These are phyloP conservation scores for Drosophila villosipedis DNA, from an alignment of 2,888 invertebrate genomes.

Conservation along the genomic window DNA sequence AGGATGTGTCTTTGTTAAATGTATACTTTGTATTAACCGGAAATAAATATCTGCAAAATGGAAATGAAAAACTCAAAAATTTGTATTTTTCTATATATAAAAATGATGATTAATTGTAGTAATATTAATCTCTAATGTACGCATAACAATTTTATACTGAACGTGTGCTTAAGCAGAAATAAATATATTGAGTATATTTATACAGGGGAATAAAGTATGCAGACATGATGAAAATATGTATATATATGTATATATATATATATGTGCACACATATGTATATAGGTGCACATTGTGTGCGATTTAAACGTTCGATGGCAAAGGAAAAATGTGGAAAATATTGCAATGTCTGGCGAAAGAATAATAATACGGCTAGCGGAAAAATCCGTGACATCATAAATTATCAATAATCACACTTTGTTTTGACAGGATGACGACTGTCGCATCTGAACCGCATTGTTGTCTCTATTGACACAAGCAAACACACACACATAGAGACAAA, in stretches of 20 bases:
- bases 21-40: neutral
- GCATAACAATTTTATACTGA: neutral
- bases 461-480: constrained; percentile 64
- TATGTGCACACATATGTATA: neutral
- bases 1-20: neutral
- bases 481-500: constrained; percentile 9
- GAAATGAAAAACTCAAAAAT: neutral
- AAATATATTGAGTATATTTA: neutral
- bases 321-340: constrained; percentile 37
- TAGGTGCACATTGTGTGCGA: constrained; percentile 17
- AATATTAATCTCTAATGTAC: neutral
- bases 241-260: neutral
- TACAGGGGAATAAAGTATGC: neutral
- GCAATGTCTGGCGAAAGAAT: constrained; percentile 37
- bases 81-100: neutral
- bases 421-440: constrained; percentile 84
- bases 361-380: constrained; percentile 70
- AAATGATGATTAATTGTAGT: neutral
- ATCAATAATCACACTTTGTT: constrained; percentile 85
- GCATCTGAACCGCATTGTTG: constrained; percentile 77
- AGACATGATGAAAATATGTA: constrained; percentile 6
- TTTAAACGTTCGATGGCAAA: constrained; percentile 12
- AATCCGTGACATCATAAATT: constrained; percentile 85
- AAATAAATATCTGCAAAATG: neutral
- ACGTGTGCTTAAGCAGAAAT: constrained; percentile 1